Evolutionary conservation across 1,140 invertebrate genomes (phyloP).

Genomic region (Drosophila eugracilis): DNA sequence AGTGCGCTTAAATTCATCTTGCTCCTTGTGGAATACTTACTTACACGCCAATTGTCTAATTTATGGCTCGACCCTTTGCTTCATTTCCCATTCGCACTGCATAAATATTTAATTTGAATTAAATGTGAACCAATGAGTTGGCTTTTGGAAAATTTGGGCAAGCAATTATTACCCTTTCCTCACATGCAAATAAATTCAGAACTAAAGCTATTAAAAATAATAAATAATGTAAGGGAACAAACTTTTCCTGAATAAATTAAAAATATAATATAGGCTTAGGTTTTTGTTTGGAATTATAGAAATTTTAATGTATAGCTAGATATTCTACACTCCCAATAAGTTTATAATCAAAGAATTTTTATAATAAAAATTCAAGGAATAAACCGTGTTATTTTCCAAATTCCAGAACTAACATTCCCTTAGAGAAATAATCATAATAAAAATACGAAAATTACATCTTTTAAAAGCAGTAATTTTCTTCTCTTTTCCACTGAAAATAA

Average conservation of each 20-base stretch:
- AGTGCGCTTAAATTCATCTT: constrained; percentile 41
- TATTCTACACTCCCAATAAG: no score
- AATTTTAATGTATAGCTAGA: no score
- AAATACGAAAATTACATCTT: no score
- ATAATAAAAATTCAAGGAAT: no score
- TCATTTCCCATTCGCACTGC: constrained; percentile 11
- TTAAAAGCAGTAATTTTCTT: no score
- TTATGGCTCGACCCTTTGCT: constrained; percentile 24
- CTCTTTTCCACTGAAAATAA: no score
- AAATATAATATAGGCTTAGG: background rate
- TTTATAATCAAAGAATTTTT: no score
- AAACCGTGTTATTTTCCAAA: no score
- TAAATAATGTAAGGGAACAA: background rate
- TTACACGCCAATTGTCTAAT: constrained; percentile 55
- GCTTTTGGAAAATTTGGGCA: background rate
- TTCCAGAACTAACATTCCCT: no score
- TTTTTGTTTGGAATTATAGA: no score
- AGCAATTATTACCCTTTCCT: constrained; percentile 8
- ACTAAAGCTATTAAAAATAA: background rate
- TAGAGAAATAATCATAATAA: no score
- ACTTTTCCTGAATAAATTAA: background rate
- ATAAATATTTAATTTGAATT: constrained; percentile 32
- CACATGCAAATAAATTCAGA: constrained; percentile 1
- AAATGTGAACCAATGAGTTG: constrained; percentile 5
- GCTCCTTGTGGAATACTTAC: constrained; percentile 36